Base-by-base conservation (phyloP, 1,140 invertebrate genomes). In the Cydia pomonella region DNA sequence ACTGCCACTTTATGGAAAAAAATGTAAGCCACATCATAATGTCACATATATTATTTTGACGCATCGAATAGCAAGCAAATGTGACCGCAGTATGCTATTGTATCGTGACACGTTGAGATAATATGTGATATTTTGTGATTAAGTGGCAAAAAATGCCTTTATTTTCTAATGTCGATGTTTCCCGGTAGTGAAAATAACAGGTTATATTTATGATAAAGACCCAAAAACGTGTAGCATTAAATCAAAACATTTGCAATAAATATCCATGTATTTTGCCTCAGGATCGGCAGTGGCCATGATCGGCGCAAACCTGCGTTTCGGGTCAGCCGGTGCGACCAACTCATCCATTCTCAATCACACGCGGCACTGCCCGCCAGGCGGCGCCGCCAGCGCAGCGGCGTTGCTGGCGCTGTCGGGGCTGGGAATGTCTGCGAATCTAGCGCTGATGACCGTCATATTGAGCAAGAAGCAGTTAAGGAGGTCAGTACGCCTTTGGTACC, bases 381-480 rank as follows among this genome's bases (percentile, higher is more conserved):
- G 96, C 47, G 95, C 96, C 1, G 96, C 96, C 0, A 97, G 97
- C 87, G 97, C 97, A 0, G 95, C 95, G 0, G 94, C 97, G 3
- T 95, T 98, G 76, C 95, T 97, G 81, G 95, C 95, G 33, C 94
- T 98, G 5, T 97, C 97, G 0, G 94, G 95, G 0, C 93, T 97
- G 21, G 97, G 97, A 69, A 97, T 97, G 94, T 95, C 95, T 0
- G 97, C 97, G 6, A 98, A 98, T 90, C 92, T 97, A 59, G 94
- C 96, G 12, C 94, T 97, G 12, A 97, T 98, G 95, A 94, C 95
- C 1, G 94, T 97, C n/a, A 97, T 97, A 80, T 90, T 97, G 10
- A 94, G 94, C 86, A 96, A 96, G 88, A 95, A 95, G 79, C 96
- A 96, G 85, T 93, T 97, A 6, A 93, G 96, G 86, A 96, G 96